A percentile compares a stretch with the other conserved stretches of the same genome.
Conservation (phyloP, 2,113 vertebrate genomes). For the Thamnophis sirtalis region DNA sequence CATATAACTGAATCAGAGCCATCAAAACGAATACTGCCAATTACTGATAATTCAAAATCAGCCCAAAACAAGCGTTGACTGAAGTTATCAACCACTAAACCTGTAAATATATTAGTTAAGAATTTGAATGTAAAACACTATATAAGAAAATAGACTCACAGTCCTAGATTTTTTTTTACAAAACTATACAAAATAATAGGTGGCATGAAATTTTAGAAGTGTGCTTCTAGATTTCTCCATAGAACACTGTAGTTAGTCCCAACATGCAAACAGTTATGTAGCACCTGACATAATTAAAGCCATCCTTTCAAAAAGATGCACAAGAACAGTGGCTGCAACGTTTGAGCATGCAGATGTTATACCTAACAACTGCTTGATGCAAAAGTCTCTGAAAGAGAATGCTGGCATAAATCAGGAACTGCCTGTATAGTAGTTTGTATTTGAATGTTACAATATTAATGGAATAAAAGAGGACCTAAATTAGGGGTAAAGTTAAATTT, state of each 20-base stretch:
- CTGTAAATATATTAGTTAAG: constrained; percentile 60
- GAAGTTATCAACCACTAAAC: constrained; percentile 90
- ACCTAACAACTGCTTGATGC: neutral
- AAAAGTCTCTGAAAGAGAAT: neutral
- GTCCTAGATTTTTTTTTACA: neutral
- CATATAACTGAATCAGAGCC: constrained; percentile 84
- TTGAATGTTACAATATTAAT: neutral
- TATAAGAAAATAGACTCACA: neutral
- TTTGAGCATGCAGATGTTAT: neutral
- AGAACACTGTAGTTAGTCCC: neutral
- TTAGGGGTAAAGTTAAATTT: neutral
- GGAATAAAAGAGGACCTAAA: neutral
- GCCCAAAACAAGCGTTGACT: constrained; percentile 95
- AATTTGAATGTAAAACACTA: neutral
- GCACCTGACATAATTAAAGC: neutral
- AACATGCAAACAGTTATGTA: neutral
- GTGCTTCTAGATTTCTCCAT: neutral
- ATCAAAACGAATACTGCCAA: constrained; percentile 90
- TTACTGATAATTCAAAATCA: constrained; percentile 90
- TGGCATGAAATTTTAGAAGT: neutral
- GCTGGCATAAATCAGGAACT: neutral
- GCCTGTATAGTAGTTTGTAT: neutral
- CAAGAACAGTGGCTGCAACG: neutral
- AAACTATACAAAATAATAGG: neutral
- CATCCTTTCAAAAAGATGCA: neutral